These are phyloP conservation scores for Encarsia formosa DNA, from an alignment of 2,888 invertebrate species.

Conservation along the genomic window DNA sequence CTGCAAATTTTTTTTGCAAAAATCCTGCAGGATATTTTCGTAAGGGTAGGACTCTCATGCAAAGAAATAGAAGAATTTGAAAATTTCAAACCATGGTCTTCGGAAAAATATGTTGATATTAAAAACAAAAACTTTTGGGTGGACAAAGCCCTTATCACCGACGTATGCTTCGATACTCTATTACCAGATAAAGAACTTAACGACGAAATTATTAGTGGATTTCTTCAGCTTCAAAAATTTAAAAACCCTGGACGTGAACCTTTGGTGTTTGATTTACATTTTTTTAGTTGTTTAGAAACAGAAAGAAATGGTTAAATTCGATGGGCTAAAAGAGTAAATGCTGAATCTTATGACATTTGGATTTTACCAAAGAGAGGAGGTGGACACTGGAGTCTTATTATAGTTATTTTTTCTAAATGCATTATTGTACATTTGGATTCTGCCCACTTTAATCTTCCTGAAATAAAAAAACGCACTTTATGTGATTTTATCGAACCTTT, in stretches of 20 bases:
- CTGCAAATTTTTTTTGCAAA: too few relatives aligned
- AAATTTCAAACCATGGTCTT: too few relatives aligned
- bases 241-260: not conserved
- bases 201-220: not conserved
- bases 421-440: not conserved
- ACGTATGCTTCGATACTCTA: too few relatives aligned
- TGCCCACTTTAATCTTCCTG: not conserved
- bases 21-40: too few relatives aligned
- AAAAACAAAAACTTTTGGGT: too few relatives aligned
- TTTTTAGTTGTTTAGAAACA: not conserved
- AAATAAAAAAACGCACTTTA: not conserved
- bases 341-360: not conserved
- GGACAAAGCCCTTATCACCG: too few relatives aligned
- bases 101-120: too few relatives aligned
- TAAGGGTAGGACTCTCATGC: too few relatives aligned
- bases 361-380: not conserved
- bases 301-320: not conserved
- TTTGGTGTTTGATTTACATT: not conserved
- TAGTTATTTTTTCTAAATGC: not conserved
- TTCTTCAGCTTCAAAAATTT: not conserved
- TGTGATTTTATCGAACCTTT: not conserved
- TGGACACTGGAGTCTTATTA: too few relatives aligned
- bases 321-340: not conserved
- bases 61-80: too few relatives aligned
- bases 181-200: not conserved